Evolutionary conservation across 2,888 invertebrate genomes (phyloP).

Genomic region (Epinotia demarniana): DNA sequence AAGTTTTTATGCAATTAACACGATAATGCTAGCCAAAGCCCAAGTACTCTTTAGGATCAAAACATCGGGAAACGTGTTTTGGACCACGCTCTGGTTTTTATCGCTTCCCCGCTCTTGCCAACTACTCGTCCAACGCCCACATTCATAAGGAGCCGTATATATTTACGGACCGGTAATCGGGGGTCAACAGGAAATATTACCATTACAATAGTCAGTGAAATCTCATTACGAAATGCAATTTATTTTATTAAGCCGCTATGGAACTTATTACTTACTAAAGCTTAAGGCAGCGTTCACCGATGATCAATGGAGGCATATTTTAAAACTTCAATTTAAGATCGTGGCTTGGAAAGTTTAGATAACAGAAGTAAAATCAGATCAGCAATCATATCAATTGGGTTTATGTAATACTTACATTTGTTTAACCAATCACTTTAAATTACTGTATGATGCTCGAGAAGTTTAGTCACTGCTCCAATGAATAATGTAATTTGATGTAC

Average conservation of each 20-base stretch:
- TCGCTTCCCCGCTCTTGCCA: slow-evolving; percentile 36
- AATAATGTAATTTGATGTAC: too few species aligned
- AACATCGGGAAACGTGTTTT: slow-evolving; percentile 38
- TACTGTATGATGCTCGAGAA: too few species aligned
- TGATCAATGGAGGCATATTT: slow-evolving; percentile 8
- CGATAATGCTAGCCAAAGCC: slow-evolving; percentile 40
- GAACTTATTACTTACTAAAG: slow-evolving; percentile 25
- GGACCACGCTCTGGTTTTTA: slow-evolving; percentile 38
- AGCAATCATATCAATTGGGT: not conserved
- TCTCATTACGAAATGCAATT: slow-evolving; percentile 36
- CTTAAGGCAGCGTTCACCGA: not conserved
- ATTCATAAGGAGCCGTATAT: slow-evolving; percentile 34
- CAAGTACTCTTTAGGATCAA: slow-evolving; percentile 40
- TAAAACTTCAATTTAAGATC: not conserved
- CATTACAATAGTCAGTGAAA: slow-evolving; percentile 31
- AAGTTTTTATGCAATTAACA: slow-evolving; percentile 24
- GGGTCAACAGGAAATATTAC: slow-evolving; percentile 27
- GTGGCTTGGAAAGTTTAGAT: not conserved
- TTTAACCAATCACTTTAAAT: too few species aligned
- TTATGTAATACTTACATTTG: not conserved
- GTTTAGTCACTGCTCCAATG: too few species aligned
- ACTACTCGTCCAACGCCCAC: slow-evolving; percentile 40
- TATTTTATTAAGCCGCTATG: slow-evolving; percentile 21
- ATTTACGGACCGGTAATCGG: slow-evolving; percentile 38
- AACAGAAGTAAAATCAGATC: not conserved